A percentile compares a stretch with the other conserved stretches of the same genome.
phyloP scores from a whole-genome alignment of 2,888 invertebrate genomes.

The Clistopyga incitator region DNA sequence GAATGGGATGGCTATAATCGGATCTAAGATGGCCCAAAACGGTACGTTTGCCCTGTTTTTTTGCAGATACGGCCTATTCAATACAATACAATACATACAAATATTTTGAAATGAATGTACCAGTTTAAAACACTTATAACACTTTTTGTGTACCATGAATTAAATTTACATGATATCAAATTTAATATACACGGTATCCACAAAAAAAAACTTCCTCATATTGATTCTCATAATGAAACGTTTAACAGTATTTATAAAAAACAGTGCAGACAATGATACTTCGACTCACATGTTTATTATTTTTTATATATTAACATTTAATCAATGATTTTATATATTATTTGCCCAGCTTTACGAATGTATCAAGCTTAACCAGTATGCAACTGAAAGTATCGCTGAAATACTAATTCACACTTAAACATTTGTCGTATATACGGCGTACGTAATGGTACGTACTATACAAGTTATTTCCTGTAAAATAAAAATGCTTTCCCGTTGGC shows the following conservation, averaged over 20 bases:
- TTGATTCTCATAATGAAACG: background rate
- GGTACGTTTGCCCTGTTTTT: too few relatives aligned
- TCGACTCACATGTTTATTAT: background rate
- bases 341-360: background rate
- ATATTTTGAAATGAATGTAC: too few relatives aligned
- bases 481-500: slow-evolving; percentile 42
- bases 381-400: background rate
- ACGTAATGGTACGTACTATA: slow-evolving; percentile 5
- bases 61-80: too few relatives aligned
- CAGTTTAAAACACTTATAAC: too few relatives aligned
- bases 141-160: too few relatives aligned
- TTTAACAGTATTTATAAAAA: too few relatives aligned
- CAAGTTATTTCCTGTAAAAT: slow-evolving; percentile 24
- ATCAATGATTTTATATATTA: background rate
- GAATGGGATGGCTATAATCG: too few relatives aligned
- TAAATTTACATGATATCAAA: too few relatives aligned
- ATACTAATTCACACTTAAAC: background rate
- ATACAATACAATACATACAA: too few relatives aligned
- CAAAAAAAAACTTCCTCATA: background rate
- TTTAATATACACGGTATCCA: too few relatives aligned
- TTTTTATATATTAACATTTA: background rate
- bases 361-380: background rate
- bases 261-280: background rate
- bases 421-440: slow-evolving; percentile 4
- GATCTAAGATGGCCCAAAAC: too few relatives aligned